Percentiles rank a stretch among this genome's conserved stretches.
These are phyloP conservation scores for Trachythela sp. DNA, from an alignment of 64 coral and sea anemone species.

Conservation along the genomic window DNA sequence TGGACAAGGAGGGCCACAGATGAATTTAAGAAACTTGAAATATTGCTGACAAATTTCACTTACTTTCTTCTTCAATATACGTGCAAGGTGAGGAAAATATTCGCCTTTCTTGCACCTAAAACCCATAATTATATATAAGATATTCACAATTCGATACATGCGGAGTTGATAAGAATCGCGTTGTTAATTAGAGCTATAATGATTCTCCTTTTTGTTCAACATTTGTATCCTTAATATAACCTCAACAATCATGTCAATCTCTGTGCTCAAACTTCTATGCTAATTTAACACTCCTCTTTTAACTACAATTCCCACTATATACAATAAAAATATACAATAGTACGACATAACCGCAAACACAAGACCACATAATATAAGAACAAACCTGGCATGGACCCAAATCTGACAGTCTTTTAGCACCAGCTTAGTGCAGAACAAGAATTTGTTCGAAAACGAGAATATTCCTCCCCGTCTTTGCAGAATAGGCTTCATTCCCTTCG, in stretches of 20 bases:
- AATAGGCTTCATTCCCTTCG: neutral
- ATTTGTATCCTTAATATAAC: no score
- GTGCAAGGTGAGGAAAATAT: neutral
- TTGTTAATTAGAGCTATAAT: no score
- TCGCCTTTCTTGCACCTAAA: neutral
- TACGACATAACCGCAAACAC: no score
- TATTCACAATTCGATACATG: no score
- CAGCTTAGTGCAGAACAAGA: neutral
- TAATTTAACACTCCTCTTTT: no score
- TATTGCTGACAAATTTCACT: conserved; percentile 42
- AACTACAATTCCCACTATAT: no score
- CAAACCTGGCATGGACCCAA: conserved; percentile 4
- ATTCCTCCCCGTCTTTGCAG: neutral
- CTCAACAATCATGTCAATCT: no score
- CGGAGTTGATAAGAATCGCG: no score
- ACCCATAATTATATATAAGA: no score
- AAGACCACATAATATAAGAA: neutral
- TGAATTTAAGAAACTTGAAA: conserved; percentile 49
- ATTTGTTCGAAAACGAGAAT: neutral
- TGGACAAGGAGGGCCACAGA: conserved; percentile 46
- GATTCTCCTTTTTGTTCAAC: no score
- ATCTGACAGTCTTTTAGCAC: neutral
- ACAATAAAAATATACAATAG: no score
- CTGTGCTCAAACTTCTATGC: no score
- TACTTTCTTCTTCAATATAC: conserved; percentile 27